Evolutionary conservation across 1,140 invertebrate species (phyloP), one percentile per base, ranked within the genome.

Genomic region (Neodiprion fabricii): DNA sequence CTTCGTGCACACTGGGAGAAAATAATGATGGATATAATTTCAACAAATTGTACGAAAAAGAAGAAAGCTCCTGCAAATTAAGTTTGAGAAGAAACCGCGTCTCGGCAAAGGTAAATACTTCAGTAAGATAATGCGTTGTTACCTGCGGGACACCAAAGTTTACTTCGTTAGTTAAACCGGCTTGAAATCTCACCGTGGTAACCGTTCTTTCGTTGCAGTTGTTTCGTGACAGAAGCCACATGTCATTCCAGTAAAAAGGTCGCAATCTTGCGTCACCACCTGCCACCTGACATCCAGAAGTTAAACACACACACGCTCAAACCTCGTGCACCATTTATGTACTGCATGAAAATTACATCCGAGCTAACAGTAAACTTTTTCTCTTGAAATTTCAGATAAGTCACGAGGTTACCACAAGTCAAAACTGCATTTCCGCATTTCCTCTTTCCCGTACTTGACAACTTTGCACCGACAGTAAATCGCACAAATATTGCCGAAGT

Each of bases 141-240:
- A 40, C 28, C 28, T 40, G 28, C 28, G 28, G 28, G 5, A 40
- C 53, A 61, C 53, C 11, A 61, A 61, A 61, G 53, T 61, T 61
- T 61, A 61, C 53, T 61, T 61, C 53, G 53, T 61, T 61, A 61
- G 53, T 61, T 40, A 61, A 61, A 61, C 53, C 53, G 53, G 53
- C 53, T 61, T 61, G 53, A 61, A 61, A 61, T 61, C 53, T 61
- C 53, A 61, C 3, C 11, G 53, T 61, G n/a, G 53, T 14, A 61
- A 61, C 53, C 53, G 53, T 40, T 40, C 28, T 40, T 40, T 40
- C 28, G 28, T 61, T 61, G 53, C 53, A 61, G 53, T 61, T 61
- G 53, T 61, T 61, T 61, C 53, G 5, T 61, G 53, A 61, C 53
- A 61, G 53, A 14, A 61, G 53, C 53, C 53, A 61, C 53, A 61